A percentile compares a stretch with the other conserved stretches of the same genome.
Evolutionary conservation across 2,797 vertebrate species (phyloP).

Genomic region (Sitta carolinensis): DNA sequence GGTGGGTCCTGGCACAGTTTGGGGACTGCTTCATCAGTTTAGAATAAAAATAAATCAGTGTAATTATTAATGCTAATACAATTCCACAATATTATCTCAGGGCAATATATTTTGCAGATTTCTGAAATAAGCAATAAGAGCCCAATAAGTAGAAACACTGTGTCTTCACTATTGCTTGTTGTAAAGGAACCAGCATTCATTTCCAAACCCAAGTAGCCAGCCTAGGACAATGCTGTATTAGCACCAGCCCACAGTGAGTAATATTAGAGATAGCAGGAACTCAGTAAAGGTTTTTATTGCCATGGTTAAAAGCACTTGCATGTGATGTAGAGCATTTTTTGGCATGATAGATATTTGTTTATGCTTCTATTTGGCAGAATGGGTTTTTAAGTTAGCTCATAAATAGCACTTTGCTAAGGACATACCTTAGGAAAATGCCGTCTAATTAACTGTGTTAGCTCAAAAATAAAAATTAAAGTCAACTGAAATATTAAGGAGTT

Average conservation of each 20-base stretch:
- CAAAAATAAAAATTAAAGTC: conserved; percentile 76
- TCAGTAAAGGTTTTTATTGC: background rate
- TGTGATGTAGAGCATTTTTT: background rate
- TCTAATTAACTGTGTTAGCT: conserved; percentile 75
- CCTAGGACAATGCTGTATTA: background rate
- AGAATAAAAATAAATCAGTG: background rate
- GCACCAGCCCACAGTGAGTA: background rate
- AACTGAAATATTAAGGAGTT: conserved; percentile 68
- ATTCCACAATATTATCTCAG: background rate
- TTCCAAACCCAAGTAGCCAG: background rate
- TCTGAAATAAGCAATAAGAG: background rate
- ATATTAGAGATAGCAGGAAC: background rate
- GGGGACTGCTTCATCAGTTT: background rate
- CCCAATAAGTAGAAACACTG: background rate
- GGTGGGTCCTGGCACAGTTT: background rate
- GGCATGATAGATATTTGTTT: conserved; percentile 1
- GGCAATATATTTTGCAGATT: background rate
- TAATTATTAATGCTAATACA: background rate
- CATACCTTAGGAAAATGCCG: conserved; percentile 45
- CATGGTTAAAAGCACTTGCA: background rate
- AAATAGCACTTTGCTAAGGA: conserved; percentile 23
- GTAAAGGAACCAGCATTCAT: background rate
- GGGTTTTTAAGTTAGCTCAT: conserved; percentile 12
- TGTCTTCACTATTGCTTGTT: background rate
- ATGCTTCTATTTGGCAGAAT: background rate